Evolutionary conservation across 2,888 invertebrate genomes (phyloP).

Genomic region (Scaptomyza cyrtandrae): DNA sequence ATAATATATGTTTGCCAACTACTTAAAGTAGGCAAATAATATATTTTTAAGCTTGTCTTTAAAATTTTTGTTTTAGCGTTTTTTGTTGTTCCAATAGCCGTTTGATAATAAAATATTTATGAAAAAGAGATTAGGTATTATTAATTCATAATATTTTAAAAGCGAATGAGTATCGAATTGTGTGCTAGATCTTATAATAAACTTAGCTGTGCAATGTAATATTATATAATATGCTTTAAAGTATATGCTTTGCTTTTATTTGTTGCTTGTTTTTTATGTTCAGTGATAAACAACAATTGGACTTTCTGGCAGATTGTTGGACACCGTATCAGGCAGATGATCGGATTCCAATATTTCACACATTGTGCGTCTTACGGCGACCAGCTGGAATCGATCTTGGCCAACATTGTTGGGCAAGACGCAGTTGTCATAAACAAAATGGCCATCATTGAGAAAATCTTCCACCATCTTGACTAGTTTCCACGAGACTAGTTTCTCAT

Average conservation of each 20-base stretch:
- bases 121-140: background rate
- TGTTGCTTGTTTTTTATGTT: background rate
- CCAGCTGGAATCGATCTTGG: slow-evolving; percentile 39
- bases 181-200: no score
- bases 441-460: slow-evolving; percentile 49
- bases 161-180: no score
- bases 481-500: slow-evolving; percentile 53
- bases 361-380: background rate
- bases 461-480: slow-evolving; percentile 74
- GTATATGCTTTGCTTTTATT: background rate
- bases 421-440: slow-evolving; percentile 64
- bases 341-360: slow-evolving; percentile 21
- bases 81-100: no score
- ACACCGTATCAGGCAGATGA: background rate
- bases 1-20: background rate
- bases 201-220: no score
- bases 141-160: background rate
- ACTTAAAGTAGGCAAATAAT: background rate
- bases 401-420: slow-evolving; percentile 62
- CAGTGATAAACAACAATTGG: background rate
- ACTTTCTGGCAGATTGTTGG: background rate
- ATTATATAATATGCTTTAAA: no score
- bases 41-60: no score
- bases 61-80: no score
- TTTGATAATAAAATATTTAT: background rate